phyloP scores from a whole-genome alignment of 2,888 invertebrate species.

The Eupithecia pulchellata region DNA sequence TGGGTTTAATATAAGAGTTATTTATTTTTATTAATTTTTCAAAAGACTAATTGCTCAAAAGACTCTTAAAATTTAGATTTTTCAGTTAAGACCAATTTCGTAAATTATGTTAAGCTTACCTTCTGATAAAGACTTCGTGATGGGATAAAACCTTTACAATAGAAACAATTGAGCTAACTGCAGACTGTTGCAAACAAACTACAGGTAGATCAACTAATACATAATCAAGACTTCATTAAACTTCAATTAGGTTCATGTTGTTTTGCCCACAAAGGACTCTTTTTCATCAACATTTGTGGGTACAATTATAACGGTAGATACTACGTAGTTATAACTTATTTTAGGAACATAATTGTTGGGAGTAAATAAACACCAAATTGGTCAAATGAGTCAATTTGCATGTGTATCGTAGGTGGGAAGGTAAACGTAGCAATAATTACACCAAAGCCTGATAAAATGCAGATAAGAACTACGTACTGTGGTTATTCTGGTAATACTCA shows the following conservation, averaged over 20 bases:
- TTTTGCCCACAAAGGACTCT: not conserved
- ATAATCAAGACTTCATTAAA: no score
- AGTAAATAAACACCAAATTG: constrained; percentile 27
- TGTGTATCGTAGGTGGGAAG: constrained; percentile 39
- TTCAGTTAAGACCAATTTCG: not conserved
- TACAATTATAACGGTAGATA: not conserved
- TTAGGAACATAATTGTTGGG: constrained; percentile 1
- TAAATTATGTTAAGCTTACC: not conserved
- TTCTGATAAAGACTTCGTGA: not conserved
- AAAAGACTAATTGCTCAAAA: not conserved
- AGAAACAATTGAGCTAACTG: no score
- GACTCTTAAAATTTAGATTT: not conserved
- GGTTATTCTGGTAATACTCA: constrained; percentile 13
- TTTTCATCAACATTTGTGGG: not conserved
- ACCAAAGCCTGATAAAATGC: constrained; percentile 26
- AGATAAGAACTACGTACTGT: constrained; percentile 28
- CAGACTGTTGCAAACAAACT: no score
- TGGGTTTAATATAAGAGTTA: no score
- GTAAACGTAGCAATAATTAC: constrained; percentile 40
- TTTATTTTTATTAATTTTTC: not conserved
- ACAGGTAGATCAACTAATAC: no score
- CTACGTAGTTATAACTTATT: not conserved
- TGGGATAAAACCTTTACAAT: no score
- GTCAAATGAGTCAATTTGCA: constrained; percentile 32
- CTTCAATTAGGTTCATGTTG: no score